phyloP scores from a whole-genome alignment of 2,888 invertebrate genomes.

The Diogma glabrata region DNA sequence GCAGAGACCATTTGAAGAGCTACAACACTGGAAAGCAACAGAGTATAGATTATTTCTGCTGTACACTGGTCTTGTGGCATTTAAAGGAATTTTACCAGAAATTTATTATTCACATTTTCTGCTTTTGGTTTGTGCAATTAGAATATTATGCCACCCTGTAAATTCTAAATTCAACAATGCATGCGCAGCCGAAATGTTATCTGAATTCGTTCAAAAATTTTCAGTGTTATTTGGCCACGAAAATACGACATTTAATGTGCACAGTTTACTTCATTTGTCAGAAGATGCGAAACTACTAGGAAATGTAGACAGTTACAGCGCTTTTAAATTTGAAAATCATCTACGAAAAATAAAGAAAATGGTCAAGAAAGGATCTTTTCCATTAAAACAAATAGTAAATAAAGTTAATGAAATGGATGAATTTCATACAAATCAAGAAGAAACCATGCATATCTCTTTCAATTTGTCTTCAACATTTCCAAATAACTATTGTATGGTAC shows the following conservation, averaged over 20 bases:
- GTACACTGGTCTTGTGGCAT: no score
- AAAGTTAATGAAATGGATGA: background rate
- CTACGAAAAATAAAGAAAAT: background rate
- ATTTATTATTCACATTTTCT: no score
- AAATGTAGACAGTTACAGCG: background rate
- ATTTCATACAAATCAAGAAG: background rate
- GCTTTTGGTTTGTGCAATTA: background rate
- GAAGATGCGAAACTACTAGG: background rate
- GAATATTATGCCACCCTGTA: background rate
- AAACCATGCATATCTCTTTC: background rate
- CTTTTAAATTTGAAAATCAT: background rate
- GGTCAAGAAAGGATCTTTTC: background rate
- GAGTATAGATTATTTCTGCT: no score
- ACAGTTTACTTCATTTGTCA: background rate
- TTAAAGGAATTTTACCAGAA: no score
- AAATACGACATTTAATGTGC: background rate
- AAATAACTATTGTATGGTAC: background rate
- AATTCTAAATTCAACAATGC: background rate
- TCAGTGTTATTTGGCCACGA: background rate
- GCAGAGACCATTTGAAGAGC: background rate
- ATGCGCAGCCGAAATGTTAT: background rate
- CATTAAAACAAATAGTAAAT: background rate
- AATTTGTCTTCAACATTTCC: background rate
- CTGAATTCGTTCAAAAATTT: background rate
- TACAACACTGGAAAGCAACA: no score